Percentiles rank a stretch among this genome's conserved stretches.
Evolutionary conservation across 53 echinoderm and acorn worm genomes (phyloP).

Genomic region (Zoroaster sp.): DNA sequence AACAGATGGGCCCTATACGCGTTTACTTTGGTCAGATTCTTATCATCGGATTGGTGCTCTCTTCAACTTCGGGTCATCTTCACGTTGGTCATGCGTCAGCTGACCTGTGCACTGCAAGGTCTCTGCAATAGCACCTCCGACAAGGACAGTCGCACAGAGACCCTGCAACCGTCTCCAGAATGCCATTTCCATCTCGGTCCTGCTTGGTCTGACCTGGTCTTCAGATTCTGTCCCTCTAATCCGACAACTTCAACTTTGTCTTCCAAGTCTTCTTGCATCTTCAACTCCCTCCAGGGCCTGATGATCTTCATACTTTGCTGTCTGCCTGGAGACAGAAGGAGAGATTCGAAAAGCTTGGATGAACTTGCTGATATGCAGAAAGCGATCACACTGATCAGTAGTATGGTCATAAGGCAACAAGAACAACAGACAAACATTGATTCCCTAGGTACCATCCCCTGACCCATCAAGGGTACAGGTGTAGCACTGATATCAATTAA

Average conservation of each 20-base stretch:
- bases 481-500: neutral
- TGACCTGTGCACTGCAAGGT: constrained; percentile 64
- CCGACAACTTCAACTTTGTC: constrained; percentile 11
- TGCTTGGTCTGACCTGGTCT: constrained; percentile 75
- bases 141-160: neutral
- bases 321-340: constrained; percentile 57
- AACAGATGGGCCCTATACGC: constrained; percentile 36
- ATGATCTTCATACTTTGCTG: constrained; percentile 73
- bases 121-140: constrained; percentile 10
- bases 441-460: constrained; percentile 5
- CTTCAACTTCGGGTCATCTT: constrained; percentile 65
- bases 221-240: constrained; percentile 66
- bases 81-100: constrained; percentile 51
- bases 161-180: constrained; percentile 45
- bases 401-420: neutral
- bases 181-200: constrained; percentile 51
- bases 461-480: neutral
- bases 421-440: neutral
- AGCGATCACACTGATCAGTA: neutral
- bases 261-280: constrained; percentile 77
- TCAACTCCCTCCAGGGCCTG: constrained; percentile 76
- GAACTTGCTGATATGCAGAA: neutral
- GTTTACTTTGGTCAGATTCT: constrained; percentile 63
- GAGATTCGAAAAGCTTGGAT: constrained; percentile 56
- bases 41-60: constrained; percentile 56